phyloP scores from a whole-genome alignment of 1,140 invertebrate species.

The Chymomyza costata region DNA sequence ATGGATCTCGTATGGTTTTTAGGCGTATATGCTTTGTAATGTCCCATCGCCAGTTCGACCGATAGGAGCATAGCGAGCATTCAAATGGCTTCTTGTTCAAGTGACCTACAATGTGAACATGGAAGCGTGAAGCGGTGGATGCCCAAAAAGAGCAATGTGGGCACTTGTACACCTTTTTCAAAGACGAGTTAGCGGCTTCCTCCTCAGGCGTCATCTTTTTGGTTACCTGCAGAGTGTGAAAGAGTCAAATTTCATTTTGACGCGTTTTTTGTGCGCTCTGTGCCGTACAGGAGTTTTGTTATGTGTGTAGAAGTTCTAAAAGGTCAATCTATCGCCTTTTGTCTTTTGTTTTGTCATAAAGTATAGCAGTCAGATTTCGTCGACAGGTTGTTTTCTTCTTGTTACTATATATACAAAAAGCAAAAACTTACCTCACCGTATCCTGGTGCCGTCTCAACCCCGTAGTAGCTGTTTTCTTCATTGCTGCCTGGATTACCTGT shows the following conservation, averaged over 20 bases:
- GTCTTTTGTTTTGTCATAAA: background rate
- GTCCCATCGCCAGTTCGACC: constrained; percentile 97
- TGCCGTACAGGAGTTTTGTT: constrained; percentile 1
- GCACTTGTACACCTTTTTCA: constrained; percentile 88
- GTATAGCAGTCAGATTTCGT: no score
- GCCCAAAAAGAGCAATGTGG: constrained; percentile 94
- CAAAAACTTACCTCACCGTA: constrained; percentile 76
- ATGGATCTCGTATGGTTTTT: constrained; percentile 88
- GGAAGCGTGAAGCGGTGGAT: constrained; percentile 91
- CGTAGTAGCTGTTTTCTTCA: constrained; percentile 75
- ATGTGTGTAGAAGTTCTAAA: background rate
- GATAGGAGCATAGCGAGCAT: constrained; percentile 94
- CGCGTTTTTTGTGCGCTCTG: constrained; percentile 62
- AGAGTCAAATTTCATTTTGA: constrained; percentile 75
- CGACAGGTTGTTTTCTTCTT: no score
- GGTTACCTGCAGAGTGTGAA: constrained; percentile 74
- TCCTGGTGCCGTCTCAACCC: constrained; percentile 77
- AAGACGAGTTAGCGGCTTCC: constrained; percentile 74
- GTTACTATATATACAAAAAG: background rate
- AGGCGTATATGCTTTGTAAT: constrained; percentile 96
- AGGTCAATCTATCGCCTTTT: background rate
- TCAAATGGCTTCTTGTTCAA: constrained; percentile 95
- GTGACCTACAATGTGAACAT: constrained; percentile 94
- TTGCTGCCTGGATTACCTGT: constrained; percentile 39
- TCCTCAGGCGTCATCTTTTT: constrained; percentile 74